phyloP scores from a whole-genome alignment of 2,113 vertebrate genomes.

The Stigmatopora nigra region DNA sequence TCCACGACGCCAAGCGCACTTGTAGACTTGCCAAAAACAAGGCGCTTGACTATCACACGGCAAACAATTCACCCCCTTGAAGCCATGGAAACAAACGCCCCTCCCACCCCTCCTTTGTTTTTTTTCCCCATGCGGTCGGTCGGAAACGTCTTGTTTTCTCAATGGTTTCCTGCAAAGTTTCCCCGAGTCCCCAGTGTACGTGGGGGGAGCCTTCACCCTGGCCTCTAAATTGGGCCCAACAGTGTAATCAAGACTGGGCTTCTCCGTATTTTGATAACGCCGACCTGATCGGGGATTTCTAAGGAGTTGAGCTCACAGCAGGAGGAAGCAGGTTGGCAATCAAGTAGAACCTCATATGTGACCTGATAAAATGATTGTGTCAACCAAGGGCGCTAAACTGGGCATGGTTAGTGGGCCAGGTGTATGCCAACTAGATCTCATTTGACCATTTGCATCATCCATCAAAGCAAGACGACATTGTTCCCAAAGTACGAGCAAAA shows the following conservation, averaged over 20 bases:
- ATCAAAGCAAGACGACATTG: constrained; percentile 15
- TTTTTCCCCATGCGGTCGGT: constrained; percentile 60
- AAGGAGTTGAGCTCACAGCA: constrained; percentile 19
- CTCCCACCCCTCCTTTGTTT: constrained; percentile 15
- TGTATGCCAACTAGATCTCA: no score
- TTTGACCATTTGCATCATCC: constrained; percentile 24
- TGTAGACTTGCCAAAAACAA: constrained; percentile 17
- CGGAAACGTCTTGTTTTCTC: constrained; percentile 69
- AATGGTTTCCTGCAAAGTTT: constrained; percentile 69
- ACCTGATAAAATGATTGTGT: constrained; percentile 9
- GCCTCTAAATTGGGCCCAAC: constrained; percentile 41
- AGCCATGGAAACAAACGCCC: constrained; percentile 23
- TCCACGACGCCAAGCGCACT: constrained; percentile 44
- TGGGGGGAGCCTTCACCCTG: constrained; percentile 45
- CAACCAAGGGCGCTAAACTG: not conserved
- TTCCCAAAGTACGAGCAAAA: constrained; percentile 21
- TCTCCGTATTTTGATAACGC: constrained; percentile 25
- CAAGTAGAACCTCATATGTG: constrained; percentile 3
- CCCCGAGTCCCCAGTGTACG: constrained; percentile 51
- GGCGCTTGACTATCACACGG: constrained; percentile 23
- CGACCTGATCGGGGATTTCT: constrained; percentile 25
- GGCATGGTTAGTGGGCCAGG: no score
- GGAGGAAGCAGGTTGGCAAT: not conserved
- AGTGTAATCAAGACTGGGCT: constrained; percentile 41
- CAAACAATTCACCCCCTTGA: constrained; percentile 33